These are phyloP conservation scores for Tipula confusa DNA, from an alignment of 2,888 invertebrate genomes.

Conservation along the genomic window DNA sequence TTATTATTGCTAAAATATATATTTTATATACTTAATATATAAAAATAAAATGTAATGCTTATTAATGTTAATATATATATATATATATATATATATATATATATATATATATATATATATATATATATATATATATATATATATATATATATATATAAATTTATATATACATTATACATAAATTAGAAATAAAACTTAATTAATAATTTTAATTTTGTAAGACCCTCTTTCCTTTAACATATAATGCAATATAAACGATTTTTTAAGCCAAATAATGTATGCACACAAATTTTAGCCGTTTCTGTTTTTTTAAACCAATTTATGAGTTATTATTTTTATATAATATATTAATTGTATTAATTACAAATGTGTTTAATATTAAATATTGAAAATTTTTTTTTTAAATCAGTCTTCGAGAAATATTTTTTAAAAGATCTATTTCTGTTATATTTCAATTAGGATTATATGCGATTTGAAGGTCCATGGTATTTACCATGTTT, in stretches of 20 bases:
- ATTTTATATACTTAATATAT: neutral
- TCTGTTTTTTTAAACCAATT: neutral
- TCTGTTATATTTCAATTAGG: neutral
- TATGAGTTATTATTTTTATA: neutral
- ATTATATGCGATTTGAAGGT: neutral
- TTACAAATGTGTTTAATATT: neutral
- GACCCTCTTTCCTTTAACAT: no score
- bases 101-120: no score
- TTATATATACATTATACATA: no score
- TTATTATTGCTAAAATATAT: neutral
- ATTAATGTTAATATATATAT: neutral
- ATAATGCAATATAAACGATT: no score
- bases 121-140: no score
- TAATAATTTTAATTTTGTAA: no score
- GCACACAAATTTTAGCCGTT: neutral
- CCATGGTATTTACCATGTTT: neutral
- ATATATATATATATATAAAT: no score
- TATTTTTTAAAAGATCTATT: neutral
- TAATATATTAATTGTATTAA: neutral
- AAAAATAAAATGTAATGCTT: neutral
- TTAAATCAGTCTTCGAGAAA: neutral
- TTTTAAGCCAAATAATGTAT: neutral
- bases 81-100: neutral
- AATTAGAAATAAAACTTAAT: no score
- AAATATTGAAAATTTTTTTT: neutral